These are phyloP conservation scores for Sclerodermus sp. DNA, from an alignment of 2,888 invertebrate genomes.

Conservation along the genomic window DNA sequence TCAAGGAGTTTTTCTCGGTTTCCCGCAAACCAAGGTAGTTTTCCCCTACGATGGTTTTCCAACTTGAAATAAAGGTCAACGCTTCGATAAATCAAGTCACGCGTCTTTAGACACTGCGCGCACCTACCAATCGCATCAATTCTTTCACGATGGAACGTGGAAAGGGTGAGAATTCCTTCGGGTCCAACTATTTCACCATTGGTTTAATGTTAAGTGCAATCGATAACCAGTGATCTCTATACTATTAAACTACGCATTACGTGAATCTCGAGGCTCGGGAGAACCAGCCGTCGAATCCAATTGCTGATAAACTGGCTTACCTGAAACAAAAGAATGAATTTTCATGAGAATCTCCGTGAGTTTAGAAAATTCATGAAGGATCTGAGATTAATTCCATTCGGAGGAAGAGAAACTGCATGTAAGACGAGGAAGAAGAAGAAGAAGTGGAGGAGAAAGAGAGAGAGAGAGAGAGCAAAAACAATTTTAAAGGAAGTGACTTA, in stretches of 20 bases:
- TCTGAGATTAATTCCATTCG: no score
- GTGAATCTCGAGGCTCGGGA: neutral
- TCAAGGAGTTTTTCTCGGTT: no score
- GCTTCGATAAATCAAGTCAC: slow-evolving; percentile 34
- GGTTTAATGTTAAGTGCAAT: no score
- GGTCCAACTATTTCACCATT: slow-evolving; percentile 10
- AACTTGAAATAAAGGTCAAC: slow-evolving; percentile 30
- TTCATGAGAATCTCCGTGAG: no score
- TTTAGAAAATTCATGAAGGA: no score
- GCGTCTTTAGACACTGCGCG: slow-evolving; percentile 23
- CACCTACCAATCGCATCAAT: slow-evolving; percentile 17
- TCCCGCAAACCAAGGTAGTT: no score
- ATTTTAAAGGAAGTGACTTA: neutral
- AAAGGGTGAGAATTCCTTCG: slow-evolving; percentile 32
- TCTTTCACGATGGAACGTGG: slow-evolving; percentile 19
- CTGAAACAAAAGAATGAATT: slow-evolving; percentile 29
- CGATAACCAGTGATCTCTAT: no score
- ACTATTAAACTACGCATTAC: neutral
- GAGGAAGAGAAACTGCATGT: no score
- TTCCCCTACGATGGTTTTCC: no score
- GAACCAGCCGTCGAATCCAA: neutral
- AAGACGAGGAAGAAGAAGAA: no score
- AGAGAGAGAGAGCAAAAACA: neutral
- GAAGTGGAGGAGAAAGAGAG: no score
- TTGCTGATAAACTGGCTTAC: slow-evolving; percentile 27